A percentile compares a stretch with the other conserved stretches of the same genome.
Evolutionary conservation across 2,113 vertebrate genomes (phyloP).

Genomic region (Rhinopomastus cyanomelas): DNA sequence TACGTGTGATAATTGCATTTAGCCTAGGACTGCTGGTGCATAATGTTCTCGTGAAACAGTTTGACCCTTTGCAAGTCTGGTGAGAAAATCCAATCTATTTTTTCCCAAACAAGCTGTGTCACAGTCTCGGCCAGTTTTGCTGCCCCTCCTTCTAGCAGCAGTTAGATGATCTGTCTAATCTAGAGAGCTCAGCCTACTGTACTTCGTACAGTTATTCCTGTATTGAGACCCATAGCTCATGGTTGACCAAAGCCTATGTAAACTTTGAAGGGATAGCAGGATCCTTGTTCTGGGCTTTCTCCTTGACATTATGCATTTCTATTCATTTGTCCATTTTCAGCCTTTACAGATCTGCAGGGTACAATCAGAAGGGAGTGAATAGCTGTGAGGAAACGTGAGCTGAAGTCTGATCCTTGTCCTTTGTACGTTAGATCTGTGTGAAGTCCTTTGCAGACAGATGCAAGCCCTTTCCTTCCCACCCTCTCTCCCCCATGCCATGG

Average conservation of each 20-base stretch:
- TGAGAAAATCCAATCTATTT: background rate
- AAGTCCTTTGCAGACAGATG: background rate
- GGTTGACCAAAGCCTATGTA: background rate
- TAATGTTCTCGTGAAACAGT: background rate
- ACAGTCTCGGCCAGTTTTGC: background rate
- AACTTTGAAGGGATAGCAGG: background rate
- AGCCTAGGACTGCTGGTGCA: background rate
- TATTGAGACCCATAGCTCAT: background rate
- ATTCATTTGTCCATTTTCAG: background rate
- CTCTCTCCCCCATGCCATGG: accelerated
- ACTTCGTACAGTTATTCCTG: accelerated
- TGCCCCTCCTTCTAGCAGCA: background rate
- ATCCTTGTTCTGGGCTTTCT: background rate
- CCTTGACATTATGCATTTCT: background rate
- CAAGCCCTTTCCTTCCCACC: background rate
- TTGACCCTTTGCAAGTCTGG: background rate
- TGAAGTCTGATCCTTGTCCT: background rate
- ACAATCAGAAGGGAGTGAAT: background rate
- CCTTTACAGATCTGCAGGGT: background rate
- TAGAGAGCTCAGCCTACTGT: background rate
- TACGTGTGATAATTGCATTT: background rate
- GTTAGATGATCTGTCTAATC: background rate
- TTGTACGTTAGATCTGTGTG: accelerated
- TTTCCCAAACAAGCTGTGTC: background rate
- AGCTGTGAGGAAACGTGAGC: background rate